Conservation (phyloP, 2,797 vertebrate species). For the Diplodus puntazzo region DNA sequence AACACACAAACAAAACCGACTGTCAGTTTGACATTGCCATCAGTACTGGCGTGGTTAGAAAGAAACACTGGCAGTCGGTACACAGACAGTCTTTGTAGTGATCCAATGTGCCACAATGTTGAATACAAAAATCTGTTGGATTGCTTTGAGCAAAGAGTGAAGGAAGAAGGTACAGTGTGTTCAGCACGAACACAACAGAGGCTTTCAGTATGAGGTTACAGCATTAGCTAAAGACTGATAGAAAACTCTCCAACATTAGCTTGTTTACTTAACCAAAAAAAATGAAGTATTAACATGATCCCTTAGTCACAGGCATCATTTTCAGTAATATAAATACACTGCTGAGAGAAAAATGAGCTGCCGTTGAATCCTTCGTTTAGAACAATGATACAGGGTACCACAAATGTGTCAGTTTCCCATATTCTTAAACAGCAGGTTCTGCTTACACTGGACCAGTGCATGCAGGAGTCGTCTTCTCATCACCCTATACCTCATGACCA, state of each 20-base stretch:
- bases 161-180: conserved; percentile 1
- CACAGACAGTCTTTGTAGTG: not conserved
- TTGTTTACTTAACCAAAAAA: conserved; percentile 14
- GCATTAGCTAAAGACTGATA: conserved; percentile 11
- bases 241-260: conserved; percentile 14
- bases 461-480: conserved; percentile 50
- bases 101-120: not conserved
- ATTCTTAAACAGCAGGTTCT: conserved; percentile 16
- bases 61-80: not conserved
- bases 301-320: not conserved
- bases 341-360: not conserved
- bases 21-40: not conserved
- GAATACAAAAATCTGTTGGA: conserved; percentile 1
- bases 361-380: not conserved
- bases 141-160: conserved; percentile 8
- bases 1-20: not conserved
- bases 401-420: not conserved
- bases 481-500: conserved; percentile 67
- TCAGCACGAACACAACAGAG: conserved; percentile 7
- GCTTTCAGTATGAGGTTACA: not conserved
- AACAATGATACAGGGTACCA: conserved; percentile 9
- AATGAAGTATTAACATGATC: not conserved
- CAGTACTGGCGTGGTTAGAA: not conserved
- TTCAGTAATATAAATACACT: conserved; percentile 10
- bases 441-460: conserved; percentile 20